These are phyloP conservation scores for Dicerorhinus sumatrensis DNA, from an alignment of 2,113 vertebrate genomes.

Conservation along the genomic window DNA sequence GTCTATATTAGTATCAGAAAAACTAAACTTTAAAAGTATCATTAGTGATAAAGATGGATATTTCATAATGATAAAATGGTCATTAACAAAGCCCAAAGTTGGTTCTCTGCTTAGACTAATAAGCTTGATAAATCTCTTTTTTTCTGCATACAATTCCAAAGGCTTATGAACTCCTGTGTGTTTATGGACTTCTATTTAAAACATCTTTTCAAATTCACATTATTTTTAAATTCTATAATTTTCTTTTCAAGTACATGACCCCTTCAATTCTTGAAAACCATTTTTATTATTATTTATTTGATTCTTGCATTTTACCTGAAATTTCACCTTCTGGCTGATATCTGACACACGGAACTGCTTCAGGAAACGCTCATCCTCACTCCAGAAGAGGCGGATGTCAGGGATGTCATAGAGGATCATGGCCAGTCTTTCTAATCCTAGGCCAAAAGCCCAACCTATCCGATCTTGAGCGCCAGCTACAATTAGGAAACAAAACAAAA, in stretches of 20 bases:
- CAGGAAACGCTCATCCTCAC: constrained; percentile 94
- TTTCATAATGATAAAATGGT: background rate
- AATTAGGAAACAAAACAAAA: constrained; percentile 30
- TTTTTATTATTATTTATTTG: background rate
- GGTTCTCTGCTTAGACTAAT: background rate
- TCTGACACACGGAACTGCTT: constrained; percentile 91
- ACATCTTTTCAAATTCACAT: background rate
- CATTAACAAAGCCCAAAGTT: background rate
- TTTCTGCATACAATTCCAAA: background rate
- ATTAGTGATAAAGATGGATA: background rate
- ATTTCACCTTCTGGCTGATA: constrained; percentile 90
- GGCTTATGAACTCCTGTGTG: background rate
- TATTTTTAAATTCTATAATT: background rate
- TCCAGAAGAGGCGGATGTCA: constrained; percentile 98
- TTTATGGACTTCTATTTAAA: background rate
- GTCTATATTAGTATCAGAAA: background rate
- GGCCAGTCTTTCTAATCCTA: constrained; percentile 95
- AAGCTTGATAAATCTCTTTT: background rate
- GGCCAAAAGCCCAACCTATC: constrained; percentile 96
- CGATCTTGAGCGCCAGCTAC: constrained; percentile 93
- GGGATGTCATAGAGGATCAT: constrained; percentile 96
- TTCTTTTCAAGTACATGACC: background rate
- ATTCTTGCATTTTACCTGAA: constrained; percentile 89
- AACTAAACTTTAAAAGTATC: background rate
- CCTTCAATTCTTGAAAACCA: background rate